A percentile compares a stretch with the other conserved stretches of the same genome.
These are phyloP conservation scores for Gymnobelideus leadbeateri DNA, from an alignment of 2,113 vertebrate genomes.

Conservation along the genomic window DNA sequence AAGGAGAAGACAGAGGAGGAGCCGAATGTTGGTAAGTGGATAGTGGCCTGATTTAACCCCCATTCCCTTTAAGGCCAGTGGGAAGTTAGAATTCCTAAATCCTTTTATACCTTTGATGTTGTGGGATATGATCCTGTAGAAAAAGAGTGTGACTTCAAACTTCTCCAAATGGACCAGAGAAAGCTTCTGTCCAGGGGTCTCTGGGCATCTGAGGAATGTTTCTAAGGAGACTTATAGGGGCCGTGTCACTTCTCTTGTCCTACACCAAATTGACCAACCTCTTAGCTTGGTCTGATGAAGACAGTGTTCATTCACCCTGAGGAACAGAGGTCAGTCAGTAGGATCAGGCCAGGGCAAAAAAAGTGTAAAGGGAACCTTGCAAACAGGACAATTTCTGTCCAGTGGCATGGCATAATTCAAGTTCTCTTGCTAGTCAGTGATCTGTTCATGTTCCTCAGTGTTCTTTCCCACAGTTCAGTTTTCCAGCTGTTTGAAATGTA, in stretches of 20 bases:
- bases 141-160: no score
- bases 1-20: conserved; percentile 83
- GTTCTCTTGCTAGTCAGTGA: background rate
- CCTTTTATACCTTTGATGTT: background rate
- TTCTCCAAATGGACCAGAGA: accelerated
- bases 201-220: background rate
- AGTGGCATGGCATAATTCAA: background rate
- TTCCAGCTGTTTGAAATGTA: background rate
- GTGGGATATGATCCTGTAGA: background rate
- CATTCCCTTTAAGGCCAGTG: background rate
- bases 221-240: accelerated
- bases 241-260: background rate
- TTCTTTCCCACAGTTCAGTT: background rate
- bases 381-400: background rate
- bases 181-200: accelerated
- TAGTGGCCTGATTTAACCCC: accelerated
- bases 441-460: background rate
- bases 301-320: accelerated
- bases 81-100: background rate
- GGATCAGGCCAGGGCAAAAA: background rate
- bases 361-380: no score
- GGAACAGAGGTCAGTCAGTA: accelerated
- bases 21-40: conserved; percentile 68
- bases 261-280: accelerated
- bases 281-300: accelerated